Evolutionary conservation across 2,888 invertebrate species (phyloP).

Genomic region (Zygogramma bicolorata): DNA sequence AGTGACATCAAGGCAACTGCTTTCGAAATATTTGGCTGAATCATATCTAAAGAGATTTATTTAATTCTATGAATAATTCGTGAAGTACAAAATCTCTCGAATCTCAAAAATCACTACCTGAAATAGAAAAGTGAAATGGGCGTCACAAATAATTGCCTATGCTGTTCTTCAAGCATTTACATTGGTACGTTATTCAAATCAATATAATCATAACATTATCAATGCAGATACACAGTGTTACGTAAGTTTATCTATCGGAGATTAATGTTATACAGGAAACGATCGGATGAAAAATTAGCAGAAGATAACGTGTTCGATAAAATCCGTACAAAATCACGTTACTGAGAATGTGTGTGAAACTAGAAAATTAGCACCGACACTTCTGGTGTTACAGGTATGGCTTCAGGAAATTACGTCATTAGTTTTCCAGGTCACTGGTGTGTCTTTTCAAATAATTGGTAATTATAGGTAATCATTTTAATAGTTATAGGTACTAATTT

Average conservation of each 20-base stretch:
- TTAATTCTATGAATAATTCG: too few species aligned
- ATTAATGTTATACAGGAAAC: not conserved
- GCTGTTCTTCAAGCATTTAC: not conserved
- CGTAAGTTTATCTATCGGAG: not conserved
- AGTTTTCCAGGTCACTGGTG: too few species aligned
- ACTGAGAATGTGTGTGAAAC: not conserved
- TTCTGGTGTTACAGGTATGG: not conserved
- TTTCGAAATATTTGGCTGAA: too few species aligned
- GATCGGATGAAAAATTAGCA: not conserved
- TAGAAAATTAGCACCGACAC: not conserved
- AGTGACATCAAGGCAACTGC: too few species aligned
- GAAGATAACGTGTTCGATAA: not conserved
- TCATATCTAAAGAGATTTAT: too few species aligned
- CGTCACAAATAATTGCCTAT: not conserved
- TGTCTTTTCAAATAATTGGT: too few species aligned
- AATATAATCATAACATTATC: not conserved
- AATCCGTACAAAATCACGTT: not conserved
- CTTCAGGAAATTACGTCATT: not conserved
- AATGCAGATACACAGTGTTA: not conserved
- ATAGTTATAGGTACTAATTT: too few species aligned
- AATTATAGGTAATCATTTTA: too few species aligned
- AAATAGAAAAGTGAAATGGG: too few species aligned
- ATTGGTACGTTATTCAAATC: not conserved
- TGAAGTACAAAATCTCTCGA: too few species aligned
- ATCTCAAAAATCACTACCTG: too few species aligned